Base-by-base conservation (phyloP, 2,113 vertebrate species). In the Labeo catla region DNA sequence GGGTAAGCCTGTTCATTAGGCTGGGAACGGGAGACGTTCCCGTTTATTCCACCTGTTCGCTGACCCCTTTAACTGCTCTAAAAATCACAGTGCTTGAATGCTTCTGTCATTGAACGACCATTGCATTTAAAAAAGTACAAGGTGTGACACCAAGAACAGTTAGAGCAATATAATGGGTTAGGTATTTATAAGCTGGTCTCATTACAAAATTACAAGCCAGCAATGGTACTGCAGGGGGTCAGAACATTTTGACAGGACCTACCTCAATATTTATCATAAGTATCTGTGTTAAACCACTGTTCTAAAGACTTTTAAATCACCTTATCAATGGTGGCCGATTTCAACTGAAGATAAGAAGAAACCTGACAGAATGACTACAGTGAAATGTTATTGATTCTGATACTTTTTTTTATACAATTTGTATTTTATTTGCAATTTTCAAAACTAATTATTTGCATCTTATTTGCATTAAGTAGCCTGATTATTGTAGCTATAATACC, bases 21-120 rank as follows among this genome's bases (percentile, higher is more conserved):
- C 43, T 77, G 76, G 57, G 68, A 86, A 84, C 57, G 81, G 57
- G 74, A 89, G 52, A 86, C 54, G 68, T 86, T 83, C 78, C n/a
- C 10, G 85, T 74, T 90, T 89, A 92, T 91, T 91, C 91, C 92
- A 85, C 84, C 19, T 81, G 87, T 89, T 85, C 72, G 15, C 45
- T 87, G 87, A 84, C 86, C 86, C 84, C 83, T 87, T 90, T 90
- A 87, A 49, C 68, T 70, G 78, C 84, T 86, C 82, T 85, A 89
- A 88, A 91, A 91, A 90, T 72, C 83, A 90, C 87, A 81, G 78
- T 76, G 82, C 76, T 88, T 85, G 68, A 84, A 87, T 85, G 77
- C 80, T 88, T 68, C 47, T 88, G 70, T 86, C 21, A 73, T 76
- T 76, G 70, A 89, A 23, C 81, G 76, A 85, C 84, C 81, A 86